Percentiles rank a stretch among this genome's conserved stretches.
These are phyloP conservation scores for Mesochorus sp. DNA, from an alignment of 2,888 invertebrate genomes.

Conservation along the genomic window DNA sequence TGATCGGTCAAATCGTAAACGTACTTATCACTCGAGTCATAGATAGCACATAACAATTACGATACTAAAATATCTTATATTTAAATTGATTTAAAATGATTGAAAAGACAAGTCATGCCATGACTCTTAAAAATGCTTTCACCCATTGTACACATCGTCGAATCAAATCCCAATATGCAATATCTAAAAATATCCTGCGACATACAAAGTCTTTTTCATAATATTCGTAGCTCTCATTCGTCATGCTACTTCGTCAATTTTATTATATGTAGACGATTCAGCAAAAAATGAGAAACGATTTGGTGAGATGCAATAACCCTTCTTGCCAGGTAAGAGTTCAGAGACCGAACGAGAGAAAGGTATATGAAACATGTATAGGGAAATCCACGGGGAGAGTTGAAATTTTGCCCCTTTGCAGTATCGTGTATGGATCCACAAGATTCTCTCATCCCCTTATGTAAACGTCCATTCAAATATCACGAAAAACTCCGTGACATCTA, in stretches of 20 bases:
- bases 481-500: slow-evolving; percentile 58
- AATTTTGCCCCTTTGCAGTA: slow-evolving; percentile 33
- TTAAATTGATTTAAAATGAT: background rate
- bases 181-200: background rate
- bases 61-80: background rate
- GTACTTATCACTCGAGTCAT: too few relatives aligned
- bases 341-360: background rate
- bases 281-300: slow-evolving; percentile 27
- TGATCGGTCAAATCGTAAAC: too few relatives aligned
- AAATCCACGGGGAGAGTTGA: slow-evolving; percentile 20
- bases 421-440: slow-evolving; percentile 43
- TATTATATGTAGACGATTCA: slow-evolving; percentile 31
- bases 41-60: background rate
- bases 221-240: slow-evolving; percentile 20
- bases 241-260: slow-evolving; percentile 35
- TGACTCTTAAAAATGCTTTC: slow-evolving; percentile 1
- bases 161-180: slow-evolving; percentile 23
- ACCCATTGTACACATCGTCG: slow-evolving; percentile 9
- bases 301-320: slow-evolving; percentile 31
- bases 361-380: background rate
- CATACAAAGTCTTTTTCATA: background rate
- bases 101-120: background rate
- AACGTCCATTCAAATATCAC: slow-evolving; percentile 74
- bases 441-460: slow-evolving; percentile 74
- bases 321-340: slow-evolving; percentile 22